Evolutionary conservation across 53 echinoderm and acorn worm species (phyloP).

Genomic region (Antedon mediterranea): DNA sequence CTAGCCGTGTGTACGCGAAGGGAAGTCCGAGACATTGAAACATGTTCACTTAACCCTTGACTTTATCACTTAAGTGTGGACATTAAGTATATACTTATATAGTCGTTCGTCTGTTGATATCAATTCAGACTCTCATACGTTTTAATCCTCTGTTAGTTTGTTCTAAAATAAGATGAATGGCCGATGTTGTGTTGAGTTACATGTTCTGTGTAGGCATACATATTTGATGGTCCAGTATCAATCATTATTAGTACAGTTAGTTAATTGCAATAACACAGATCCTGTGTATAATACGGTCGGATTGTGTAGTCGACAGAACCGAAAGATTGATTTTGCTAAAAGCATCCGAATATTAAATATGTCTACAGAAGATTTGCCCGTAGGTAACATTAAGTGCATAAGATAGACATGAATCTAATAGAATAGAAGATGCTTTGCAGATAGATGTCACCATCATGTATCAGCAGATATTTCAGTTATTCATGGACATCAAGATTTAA

Average conservation of each 20-base stretch:
- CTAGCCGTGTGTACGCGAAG: too few relatives aligned
- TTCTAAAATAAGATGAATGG: background rate
- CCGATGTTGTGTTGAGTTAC: background rate
- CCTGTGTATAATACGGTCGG: background rate
- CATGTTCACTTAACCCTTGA: background rate
- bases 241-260: background rate
- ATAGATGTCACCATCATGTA: too few relatives aligned
- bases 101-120: background rate
- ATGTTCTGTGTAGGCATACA: background rate
- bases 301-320: background rate
- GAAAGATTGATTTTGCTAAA: background rate
- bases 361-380: background rate
- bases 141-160: background rate
- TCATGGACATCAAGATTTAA: too few relatives aligned
- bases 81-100: background rate
- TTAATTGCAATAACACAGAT: background rate
- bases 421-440: too few relatives aligned
- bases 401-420: background rate
- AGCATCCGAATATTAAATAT: background rate
- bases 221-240: background rate
- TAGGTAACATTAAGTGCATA: background rate
- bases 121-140: background rate
- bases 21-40: too few relatives aligned
- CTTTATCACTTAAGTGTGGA: background rate
- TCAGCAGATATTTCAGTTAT: too few relatives aligned